Evolutionary conservation across 2,113 vertebrate species (phyloP).

Genomic region (Marmota flaviventris): DNA sequence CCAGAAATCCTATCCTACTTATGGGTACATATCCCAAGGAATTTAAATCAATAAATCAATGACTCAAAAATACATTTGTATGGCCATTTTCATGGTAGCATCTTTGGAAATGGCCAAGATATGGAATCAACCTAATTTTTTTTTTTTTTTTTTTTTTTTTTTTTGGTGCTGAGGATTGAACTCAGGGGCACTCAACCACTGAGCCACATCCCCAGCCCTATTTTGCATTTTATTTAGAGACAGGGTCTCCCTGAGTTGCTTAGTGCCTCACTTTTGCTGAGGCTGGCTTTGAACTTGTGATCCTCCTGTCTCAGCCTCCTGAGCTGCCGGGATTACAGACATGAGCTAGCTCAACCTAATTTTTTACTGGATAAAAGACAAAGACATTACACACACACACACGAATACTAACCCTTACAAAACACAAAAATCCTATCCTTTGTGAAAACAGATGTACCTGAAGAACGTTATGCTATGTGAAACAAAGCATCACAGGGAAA

Average conservation of each 20-base stretch:
- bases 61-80: neutral
- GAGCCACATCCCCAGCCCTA: too few relatives aligned
- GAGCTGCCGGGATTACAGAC: too few relatives aligned
- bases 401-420: neutral
- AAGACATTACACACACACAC: too few relatives aligned
- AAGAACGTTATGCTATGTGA: neutral
- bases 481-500: neutral
- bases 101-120: neutral
- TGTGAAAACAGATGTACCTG: neutral
- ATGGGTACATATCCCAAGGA: neutral
- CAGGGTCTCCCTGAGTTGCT: too few relatives aligned
- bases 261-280: too few relatives aligned
- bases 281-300: too few relatives aligned
- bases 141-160: too few relatives aligned
- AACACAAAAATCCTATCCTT: neutral
- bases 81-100: neutral
- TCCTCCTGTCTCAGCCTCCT: too few relatives aligned
- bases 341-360: too few relatives aligned
- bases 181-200: too few relatives aligned
- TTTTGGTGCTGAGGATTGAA: too few relatives aligned
- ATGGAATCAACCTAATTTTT: neutral
- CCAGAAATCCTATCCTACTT: neutral
- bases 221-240: too few relatives aligned
- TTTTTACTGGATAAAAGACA: neutral
- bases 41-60: neutral